These are phyloP conservation scores for Terrapene triunguis DNA, from an alignment of 2,113 vertebrate genomes.

Conservation along the genomic window DNA sequence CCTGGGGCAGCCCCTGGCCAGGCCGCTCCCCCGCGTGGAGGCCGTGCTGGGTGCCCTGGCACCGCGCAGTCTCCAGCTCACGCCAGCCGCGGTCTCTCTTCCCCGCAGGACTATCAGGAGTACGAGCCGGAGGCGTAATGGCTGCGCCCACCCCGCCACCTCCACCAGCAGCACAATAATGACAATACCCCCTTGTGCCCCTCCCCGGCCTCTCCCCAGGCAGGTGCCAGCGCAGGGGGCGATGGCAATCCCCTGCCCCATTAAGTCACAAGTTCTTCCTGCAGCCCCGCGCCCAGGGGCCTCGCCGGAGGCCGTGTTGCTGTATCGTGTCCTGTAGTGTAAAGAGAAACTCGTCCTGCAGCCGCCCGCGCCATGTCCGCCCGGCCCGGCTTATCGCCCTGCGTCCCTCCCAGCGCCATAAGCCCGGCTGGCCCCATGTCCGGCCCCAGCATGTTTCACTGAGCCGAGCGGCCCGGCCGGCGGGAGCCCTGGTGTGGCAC, in stretches of 20 bases:
- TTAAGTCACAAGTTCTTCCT: conserved; percentile 83
- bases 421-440: conserved; percentile 80
- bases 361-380: background rate
- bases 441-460: conserved; percentile 79
- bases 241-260: conserved; percentile 56
- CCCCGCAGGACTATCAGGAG: conserved; percentile 92
- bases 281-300: conserved; percentile 76
- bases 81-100: background rate
- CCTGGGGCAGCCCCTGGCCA: background rate
- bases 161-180: conserved; percentile 98
- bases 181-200: conserved; percentile 78
- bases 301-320: conserved; percentile 74
- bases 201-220: conserved; percentile 50
- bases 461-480: background rate
- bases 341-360: conserved; percentile 37
- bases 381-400: conserved; percentile 86
- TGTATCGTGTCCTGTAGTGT: conserved; percentile 75
- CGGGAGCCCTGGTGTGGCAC: background rate
- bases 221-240: conserved; percentile 20
- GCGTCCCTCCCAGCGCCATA: conserved; percentile 93
- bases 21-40: background rate
- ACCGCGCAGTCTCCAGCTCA: background rate
- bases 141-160: conserved; percentile 79
- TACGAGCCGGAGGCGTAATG: conserved; percentile 98
- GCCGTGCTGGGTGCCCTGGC: background rate